These are phyloP conservation scores for Beris morrisii DNA, from an alignment of 2,888 invertebrate species.

Conservation along the genomic window DNA sequence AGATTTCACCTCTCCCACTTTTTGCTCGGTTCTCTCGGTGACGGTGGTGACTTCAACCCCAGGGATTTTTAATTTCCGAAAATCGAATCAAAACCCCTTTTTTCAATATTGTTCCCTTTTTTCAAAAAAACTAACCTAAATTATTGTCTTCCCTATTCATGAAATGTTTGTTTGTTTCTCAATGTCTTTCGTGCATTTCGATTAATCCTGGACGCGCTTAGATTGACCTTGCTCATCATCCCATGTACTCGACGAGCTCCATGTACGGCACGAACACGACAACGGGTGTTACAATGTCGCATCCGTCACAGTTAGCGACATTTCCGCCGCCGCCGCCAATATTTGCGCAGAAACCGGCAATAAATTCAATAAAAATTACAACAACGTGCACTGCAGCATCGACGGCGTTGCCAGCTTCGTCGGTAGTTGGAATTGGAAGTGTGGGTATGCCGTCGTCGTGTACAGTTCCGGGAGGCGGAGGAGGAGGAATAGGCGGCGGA, in stretches of 20 bases:
- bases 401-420: constrained; percentile 5
- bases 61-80: too few relatives aligned
- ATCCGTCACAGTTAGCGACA: constrained; percentile 56
- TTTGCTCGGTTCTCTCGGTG: too few relatives aligned
- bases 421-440: constrained; percentile 27
- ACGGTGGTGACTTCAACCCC: too few relatives aligned
- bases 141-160: too few relatives aligned
- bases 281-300: constrained; percentile 56
- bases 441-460: not conserved
- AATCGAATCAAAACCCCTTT: too few relatives aligned
- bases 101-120: too few relatives aligned
- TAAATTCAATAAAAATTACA: constrained; percentile 47
- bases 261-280: constrained; percentile 54
- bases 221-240: constrained; percentile 57
- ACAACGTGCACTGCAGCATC: constrained; percentile 37
- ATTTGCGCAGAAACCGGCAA: constrained; percentile 49
- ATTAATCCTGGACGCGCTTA: constrained; percentile 35
- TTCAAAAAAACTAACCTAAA: too few relatives aligned
- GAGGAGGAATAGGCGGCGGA: constrained; percentile 10
- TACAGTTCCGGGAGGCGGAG: constrained; percentile 31
- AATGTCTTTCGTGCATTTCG: too few relatives aligned
- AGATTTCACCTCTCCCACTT: too few relatives aligned
- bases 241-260: constrained; percentile 56
- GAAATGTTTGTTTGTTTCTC: too few relatives aligned
- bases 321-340: constrained; percentile 53